A percentile compares a stretch with the other conserved stretches of the same genome.
These are phyloP conservation scores for Tineola bisselliella DNA, from an alignment of 2,888 invertebrate genomes.

Conservation along the genomic window DNA sequence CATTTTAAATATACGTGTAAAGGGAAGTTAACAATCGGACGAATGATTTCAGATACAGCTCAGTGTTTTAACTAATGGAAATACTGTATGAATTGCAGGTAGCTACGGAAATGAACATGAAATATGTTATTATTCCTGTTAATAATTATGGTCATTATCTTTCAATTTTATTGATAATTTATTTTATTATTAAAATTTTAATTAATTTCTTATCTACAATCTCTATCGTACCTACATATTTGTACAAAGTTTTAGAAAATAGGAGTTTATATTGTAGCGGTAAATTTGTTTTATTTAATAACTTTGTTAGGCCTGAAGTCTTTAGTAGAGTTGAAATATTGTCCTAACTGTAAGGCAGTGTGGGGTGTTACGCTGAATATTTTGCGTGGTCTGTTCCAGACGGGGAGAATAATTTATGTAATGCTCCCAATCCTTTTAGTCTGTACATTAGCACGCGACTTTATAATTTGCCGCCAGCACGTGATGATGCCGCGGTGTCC, in stretches of 20 bases:
- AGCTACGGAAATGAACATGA: neutral
- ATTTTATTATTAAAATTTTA: neutral
- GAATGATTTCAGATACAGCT: neutral
- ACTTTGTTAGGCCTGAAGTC: neutral
- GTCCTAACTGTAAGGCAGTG: conserved; percentile 13
- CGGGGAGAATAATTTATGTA: conserved; percentile 27
- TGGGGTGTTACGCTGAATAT: conserved; percentile 17
- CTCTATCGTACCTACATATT: neutral
- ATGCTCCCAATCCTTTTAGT: conserved; percentile 39
- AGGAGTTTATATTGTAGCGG: neutral
- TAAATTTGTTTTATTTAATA: neutral
- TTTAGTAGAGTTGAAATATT: conserved; percentile 4
- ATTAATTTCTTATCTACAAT: neutral
- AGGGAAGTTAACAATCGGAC: neutral
- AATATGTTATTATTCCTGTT: neutral
- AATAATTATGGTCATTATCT: neutral
- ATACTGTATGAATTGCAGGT: neutral
- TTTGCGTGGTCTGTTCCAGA: conserved; percentile 17
- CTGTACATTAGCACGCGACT: conserved; percentile 27
- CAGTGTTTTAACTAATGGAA: neutral
- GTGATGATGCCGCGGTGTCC: conserved; percentile 18
- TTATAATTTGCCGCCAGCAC: conserved; percentile 29
- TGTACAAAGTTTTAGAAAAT: neutral
- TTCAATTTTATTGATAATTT: neutral
- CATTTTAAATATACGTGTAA: neutral